Evolutionary conservation across 2,888 invertebrate genomes (phyloP).

Genomic region (Morpho helenor): DNA sequence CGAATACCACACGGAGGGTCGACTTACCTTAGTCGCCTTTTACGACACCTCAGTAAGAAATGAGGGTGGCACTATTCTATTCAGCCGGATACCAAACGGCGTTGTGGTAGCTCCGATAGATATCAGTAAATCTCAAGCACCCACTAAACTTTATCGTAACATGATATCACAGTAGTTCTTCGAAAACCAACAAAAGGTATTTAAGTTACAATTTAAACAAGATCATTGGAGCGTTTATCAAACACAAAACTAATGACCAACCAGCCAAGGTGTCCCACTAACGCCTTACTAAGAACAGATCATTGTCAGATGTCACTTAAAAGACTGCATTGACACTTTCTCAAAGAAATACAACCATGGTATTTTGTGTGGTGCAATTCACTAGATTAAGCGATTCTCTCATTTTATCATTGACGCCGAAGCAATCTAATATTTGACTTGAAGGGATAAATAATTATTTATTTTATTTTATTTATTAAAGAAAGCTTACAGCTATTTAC

Average conservation of each 20-base stretch:
- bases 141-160: background rate
- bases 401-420: background rate
- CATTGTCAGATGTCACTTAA: conserved; percentile 21
- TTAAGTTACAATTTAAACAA: conserved; percentile 22
- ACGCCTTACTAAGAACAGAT: conserved; percentile 15
- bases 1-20: too few relatives aligned
- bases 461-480: too few relatives aligned
- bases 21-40: too few relatives aligned
- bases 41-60: too few relatives aligned
- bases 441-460: too few relatives aligned
- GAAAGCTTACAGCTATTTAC: too few relatives aligned
- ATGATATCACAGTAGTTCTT: conserved; percentile 4
- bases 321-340: conserved; percentile 31
- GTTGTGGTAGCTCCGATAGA: too few relatives aligned
- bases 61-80: too few relatives aligned
- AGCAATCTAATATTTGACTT: too few relatives aligned
- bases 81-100: too few relatives aligned
- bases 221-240: conserved; percentile 21
- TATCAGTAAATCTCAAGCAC: too few relatives aligned
- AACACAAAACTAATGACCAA: conserved; percentile 12
- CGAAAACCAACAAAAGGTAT: conserved; percentile 5
- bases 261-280: conserved; percentile 3
- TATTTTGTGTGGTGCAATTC: conserved; percentile 17
- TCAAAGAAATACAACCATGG: conserved; percentile 28
- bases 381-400: background rate